Evolutionary conservation across 2,888 invertebrate genomes (phyloP).

Genomic region (Harpalus rufipes): DNA sequence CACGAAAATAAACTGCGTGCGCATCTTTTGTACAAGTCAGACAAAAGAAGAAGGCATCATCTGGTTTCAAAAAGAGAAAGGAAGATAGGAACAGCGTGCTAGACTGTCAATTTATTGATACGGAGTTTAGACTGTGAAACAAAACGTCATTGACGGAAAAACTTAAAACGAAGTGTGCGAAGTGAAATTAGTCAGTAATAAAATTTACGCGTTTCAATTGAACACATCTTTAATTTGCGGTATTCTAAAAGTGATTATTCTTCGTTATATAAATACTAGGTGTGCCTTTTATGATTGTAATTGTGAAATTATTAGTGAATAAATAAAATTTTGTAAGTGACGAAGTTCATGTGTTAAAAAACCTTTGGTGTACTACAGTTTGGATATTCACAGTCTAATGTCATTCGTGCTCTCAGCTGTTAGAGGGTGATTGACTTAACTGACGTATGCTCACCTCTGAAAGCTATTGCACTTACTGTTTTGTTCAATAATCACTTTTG

Average conservation of each 20-base stretch:
- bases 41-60: constrained; percentile 61
- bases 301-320: not conserved
- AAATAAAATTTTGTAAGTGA: constrained; percentile 8
- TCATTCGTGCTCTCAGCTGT: constrained; percentile 75
- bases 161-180: constrained; percentile 49
- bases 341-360: constrained; percentile 32
- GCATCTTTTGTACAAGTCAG: constrained; percentile 68
- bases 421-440: constrained; percentile 75
- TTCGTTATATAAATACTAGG: not conserved
- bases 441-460: constrained; percentile 71
- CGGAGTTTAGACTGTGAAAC: constrained; percentile 61
- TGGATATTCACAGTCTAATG: constrained; percentile 72
- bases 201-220: constrained; percentile 50
- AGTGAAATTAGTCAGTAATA: constrained; percentile 60
- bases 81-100: constrained; percentile 29
- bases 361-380: constrained; percentile 40
- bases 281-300: not conserved
- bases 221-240: constrained; percentile 31
- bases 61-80: constrained; percentile 34
- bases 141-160: constrained; percentile 52
- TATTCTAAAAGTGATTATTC: constrained; percentile 22
- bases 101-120: constrained; percentile 66
- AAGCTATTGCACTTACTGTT: constrained; percentile 66
- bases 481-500: constrained; percentile 65
- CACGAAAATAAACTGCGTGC: constrained; percentile 69